phyloP scores from a whole-genome alignment of 2,888 invertebrate genomes.

The Nesidiocoris tenuis region DNA sequence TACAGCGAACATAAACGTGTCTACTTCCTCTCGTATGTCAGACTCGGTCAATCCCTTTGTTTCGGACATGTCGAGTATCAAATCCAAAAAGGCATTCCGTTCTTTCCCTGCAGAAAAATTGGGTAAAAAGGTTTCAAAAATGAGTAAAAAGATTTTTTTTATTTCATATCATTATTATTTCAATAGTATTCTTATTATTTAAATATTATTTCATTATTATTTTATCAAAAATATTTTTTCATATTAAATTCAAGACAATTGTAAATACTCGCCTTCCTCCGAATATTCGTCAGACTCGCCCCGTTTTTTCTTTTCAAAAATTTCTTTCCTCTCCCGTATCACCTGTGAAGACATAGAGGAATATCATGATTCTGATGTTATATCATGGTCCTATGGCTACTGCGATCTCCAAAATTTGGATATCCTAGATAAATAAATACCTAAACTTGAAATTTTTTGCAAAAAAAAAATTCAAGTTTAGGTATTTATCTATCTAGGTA shows the following conservation, averaged over 20 bases:
- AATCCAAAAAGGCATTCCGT: slow-evolving; percentile 18
- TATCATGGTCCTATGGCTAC: too few species aligned
- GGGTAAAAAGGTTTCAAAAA: too few species aligned
- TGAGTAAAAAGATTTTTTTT: too few species aligned
- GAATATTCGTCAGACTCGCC: neutral
- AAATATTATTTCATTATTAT: too few species aligned
- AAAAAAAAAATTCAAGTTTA: too few species aligned
- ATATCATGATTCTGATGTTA: too few species aligned
- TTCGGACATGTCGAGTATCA: slow-evolving; percentile 6
- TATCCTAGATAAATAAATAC: too few species aligned
- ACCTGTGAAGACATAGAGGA: neutral
- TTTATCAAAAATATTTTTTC: neutral
- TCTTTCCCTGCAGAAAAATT: slow-evolving; percentile 18
- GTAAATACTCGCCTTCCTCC: neutral
- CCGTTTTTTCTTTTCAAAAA: neutral
- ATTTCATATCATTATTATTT: neutral
- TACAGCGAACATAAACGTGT: slow-evolving; percentile 52
- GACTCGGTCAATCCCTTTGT: slow-evolving; percentile 43
- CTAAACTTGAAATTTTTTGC: too few species aligned
- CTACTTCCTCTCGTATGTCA: slow-evolving; percentile 52
- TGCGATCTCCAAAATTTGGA: too few species aligned
- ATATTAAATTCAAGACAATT: neutral
- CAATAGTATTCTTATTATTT: too few species aligned
- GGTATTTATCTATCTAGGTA: too few species aligned
- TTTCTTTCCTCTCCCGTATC: neutral